These are phyloP conservation scores for Anoplopoma fimbria DNA, from an alignment of 2,113 vertebrate genomes.

Conservation along the genomic window DNA sequence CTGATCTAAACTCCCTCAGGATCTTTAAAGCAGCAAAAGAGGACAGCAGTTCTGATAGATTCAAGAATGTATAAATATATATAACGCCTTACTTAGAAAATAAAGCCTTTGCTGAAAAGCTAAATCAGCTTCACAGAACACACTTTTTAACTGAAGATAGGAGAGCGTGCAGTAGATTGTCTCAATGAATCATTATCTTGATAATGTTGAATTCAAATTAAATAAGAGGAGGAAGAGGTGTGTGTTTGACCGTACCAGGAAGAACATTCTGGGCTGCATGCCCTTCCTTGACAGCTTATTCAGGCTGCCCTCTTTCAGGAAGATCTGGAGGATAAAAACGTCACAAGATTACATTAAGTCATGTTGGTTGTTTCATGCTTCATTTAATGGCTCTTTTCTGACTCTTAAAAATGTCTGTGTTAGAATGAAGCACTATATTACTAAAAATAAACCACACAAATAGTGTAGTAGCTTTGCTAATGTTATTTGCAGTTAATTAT, in stretches of 20 bases:
- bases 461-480: background rate
- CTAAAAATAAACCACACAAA: background rate
- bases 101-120: background rate
- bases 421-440: background rate
- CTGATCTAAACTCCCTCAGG: background rate
- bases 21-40: background rate
- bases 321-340: constrained; percentile 82
- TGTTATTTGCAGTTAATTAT: background rate
- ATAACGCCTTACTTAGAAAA: background rate
- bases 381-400: background rate
- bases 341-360: background rate
- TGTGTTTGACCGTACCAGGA: constrained; percentile 87
- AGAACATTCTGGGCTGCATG: constrained; percentile 98
- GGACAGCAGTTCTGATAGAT: background rate
- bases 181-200: background rate
- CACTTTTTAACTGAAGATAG: background rate
- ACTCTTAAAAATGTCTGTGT: background rate
- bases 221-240: background rate
- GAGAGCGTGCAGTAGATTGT: background rate
- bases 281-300: constrained; percentile 97
- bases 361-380: background rate
- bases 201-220: background rate
- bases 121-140: background rate
- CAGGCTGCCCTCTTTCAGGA: constrained; percentile 95
- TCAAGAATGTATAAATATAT: background rate